Evolutionary conservation across 2,797 vertebrate species (phyloP).

Genomic region (Enteromius argenteus): DNA sequence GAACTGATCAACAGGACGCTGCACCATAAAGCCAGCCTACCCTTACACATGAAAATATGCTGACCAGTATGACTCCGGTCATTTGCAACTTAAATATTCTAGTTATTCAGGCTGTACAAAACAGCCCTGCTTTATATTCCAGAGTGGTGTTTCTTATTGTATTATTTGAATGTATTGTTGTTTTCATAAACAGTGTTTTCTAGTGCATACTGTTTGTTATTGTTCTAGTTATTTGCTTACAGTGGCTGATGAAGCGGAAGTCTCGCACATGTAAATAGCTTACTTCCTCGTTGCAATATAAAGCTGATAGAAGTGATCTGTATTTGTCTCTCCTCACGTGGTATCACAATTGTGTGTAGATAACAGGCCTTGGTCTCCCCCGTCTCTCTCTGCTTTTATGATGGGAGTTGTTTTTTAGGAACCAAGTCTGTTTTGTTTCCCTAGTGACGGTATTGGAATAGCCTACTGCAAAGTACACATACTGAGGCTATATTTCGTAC

Average conservation of each 20-base stretch:
- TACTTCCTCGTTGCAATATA: background rate
- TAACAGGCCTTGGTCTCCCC: background rate
- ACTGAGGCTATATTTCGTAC: background rate
- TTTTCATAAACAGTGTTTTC: background rate
- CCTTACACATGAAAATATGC: background rate
- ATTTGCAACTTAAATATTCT: background rate
- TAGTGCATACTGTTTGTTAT: background rate
- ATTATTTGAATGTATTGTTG: background rate
- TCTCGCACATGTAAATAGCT: background rate
- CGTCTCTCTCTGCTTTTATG: slow-evolving; percentile 27
- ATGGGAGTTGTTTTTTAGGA: slow-evolving; percentile 18
- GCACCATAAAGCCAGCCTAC: background rate
- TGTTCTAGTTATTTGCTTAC: background rate
- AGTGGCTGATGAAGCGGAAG: background rate
- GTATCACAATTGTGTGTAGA: background rate
- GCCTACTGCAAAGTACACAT: background rate
- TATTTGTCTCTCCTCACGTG: background rate
- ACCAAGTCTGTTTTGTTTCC: slow-evolving; percentile 41
- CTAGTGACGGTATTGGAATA: slow-evolving; percentile 22
- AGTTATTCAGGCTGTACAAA: background rate
- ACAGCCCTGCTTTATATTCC: background rate
- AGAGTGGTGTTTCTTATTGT: background rate
- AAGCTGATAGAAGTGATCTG: background rate
- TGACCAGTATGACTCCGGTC: background rate
- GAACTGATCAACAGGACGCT: slow-evolving; percentile 11